A percentile compares a stretch with the other conserved stretches of the same genome.
phyloP scores from a whole-genome alignment of 2,113 vertebrate genomes.

The Syrrhaptes paradoxus region DNA sequence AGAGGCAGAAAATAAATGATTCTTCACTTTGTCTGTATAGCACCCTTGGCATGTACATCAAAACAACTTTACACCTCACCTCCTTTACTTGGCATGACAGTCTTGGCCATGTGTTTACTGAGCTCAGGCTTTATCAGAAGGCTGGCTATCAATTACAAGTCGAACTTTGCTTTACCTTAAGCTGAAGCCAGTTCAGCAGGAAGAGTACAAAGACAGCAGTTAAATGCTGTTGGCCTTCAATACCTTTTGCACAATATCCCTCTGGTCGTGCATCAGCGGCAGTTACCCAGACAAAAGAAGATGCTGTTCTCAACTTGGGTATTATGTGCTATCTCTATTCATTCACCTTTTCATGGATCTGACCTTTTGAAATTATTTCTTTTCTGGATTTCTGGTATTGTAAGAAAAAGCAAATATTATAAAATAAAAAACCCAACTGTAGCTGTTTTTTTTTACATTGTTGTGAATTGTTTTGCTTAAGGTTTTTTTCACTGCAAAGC shows the following conservation, averaged over 20 bases:
- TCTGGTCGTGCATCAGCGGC: background rate
- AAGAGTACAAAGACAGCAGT: background rate
- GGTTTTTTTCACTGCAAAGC: background rate
- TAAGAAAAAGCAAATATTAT: background rate
- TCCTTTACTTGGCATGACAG: background rate
- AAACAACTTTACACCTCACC: background rate
- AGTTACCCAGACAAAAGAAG: background rate
- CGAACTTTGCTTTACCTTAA: background rate
- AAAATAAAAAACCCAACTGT: background rate
- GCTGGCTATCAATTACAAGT: background rate
- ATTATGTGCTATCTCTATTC: background rate
- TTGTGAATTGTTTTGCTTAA: background rate
- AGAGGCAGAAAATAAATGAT: background rate
- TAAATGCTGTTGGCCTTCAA: background rate
- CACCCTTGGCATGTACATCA: background rate
- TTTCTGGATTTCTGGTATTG: background rate
- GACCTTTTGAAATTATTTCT: background rate
- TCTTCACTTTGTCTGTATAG: background rate
- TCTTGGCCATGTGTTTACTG: background rate
- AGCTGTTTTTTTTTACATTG: background rate
- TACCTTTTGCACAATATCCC: background rate
- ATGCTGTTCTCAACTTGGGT: background rate
- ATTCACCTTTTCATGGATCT: background rate
- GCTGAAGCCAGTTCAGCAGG: background rate
- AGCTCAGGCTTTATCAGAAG: background rate